Percentiles rank a stretch among this genome's conserved stretches.
These are phyloP conservation scores for Ceratina japonica DNA, from an alignment of 1,140 invertebrate species.

Conservation along the genomic window DNA sequence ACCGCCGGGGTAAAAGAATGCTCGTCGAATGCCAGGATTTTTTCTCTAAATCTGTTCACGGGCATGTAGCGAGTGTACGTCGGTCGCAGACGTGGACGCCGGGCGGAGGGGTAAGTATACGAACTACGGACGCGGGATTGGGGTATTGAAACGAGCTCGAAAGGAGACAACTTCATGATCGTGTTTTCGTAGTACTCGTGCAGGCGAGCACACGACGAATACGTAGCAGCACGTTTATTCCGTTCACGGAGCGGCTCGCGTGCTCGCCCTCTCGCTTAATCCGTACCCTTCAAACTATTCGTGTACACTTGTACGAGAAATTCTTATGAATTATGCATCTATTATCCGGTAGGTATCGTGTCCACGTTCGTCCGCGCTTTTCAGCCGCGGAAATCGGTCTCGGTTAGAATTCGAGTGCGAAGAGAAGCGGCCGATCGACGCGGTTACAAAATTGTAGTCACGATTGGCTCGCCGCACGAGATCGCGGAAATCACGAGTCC, in stretches of 20 bases:
- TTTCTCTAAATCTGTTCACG: no score
- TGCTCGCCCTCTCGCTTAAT: slow-evolving; percentile 38
- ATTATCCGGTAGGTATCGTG: slow-evolving; percentile 44
- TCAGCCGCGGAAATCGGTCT: not conserved
- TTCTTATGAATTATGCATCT: slow-evolving; percentile 56
- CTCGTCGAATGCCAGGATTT: slow-evolving; percentile 3
- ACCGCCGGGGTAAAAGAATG: not conserved
- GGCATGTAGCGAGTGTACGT: no score
- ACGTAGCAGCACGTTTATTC: slow-evolving; percentile 31
- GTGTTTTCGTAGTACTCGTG: no score
- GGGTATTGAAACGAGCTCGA: not conserved
- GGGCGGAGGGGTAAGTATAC: no score
- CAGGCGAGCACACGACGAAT: no score
- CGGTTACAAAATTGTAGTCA: slow-evolving; percentile 42
- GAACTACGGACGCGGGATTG: no score
- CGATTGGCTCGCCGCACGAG: slow-evolving; percentile 14
- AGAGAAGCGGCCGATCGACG: not conserved
- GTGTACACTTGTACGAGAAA: slow-evolving; percentile 30
- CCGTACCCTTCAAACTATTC: slow-evolving; percentile 16
- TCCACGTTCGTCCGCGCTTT: slow-evolving; percentile 16
- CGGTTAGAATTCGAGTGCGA: slow-evolving; percentile 12
- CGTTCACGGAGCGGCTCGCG: not conserved
- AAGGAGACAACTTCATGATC: slow-evolving; percentile 12
- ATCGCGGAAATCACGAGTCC: slow-evolving; percentile 36
- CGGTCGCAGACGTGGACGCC: no score